Evolutionary conservation across 2,113 vertebrate genomes (phyloP).

Genomic region (Myanophis thanlyinensis): DNA sequence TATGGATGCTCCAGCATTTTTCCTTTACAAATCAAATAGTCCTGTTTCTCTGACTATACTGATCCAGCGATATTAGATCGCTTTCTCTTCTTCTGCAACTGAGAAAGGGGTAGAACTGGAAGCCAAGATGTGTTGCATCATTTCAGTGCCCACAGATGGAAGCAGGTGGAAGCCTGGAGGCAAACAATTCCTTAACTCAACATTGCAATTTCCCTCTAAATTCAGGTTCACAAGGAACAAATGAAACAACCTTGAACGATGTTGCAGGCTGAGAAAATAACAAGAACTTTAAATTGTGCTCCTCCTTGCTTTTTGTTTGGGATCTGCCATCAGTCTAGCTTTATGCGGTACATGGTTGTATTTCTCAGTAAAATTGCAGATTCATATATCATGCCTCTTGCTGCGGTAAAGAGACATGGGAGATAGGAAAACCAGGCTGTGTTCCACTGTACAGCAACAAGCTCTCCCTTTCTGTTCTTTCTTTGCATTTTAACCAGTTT

Average conservation of each 20-base stretch:
- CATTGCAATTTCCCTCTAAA: conserved; percentile 1
- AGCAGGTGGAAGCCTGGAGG: fast-evolving
- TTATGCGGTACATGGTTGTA: not conserved
- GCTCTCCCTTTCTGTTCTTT: conserved; percentile 43
- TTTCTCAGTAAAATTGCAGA: conserved; percentile 25
- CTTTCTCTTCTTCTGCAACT: not conserved
- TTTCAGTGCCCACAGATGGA: not conserved
- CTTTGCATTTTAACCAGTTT: conserved; percentile 40
- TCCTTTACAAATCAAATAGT: not conserved
- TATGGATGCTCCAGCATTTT: not conserved
- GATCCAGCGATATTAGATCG: not conserved
- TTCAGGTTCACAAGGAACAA: not conserved
- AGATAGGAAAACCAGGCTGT: conserved; percentile 37
- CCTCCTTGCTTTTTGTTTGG: conserved; percentile 13
- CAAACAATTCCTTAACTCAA: not conserved
- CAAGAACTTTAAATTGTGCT: conserved; percentile 21
- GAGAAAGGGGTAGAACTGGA: not conserved
- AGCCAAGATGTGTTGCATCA: not conserved
- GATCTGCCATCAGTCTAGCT: conserved; percentile 29
- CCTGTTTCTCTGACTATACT: not conserved
- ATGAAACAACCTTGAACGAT: not conserved
- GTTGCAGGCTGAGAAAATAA: conserved; percentile 15
- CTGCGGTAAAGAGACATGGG: conserved; percentile 40
- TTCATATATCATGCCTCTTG: conserved; percentile 6
- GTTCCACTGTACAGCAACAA: conserved; percentile 39